These are phyloP conservation scores for Mystacides longicornis DNA, from an alignment of 2,888 invertebrate species.

Conservation along the genomic window DNA sequence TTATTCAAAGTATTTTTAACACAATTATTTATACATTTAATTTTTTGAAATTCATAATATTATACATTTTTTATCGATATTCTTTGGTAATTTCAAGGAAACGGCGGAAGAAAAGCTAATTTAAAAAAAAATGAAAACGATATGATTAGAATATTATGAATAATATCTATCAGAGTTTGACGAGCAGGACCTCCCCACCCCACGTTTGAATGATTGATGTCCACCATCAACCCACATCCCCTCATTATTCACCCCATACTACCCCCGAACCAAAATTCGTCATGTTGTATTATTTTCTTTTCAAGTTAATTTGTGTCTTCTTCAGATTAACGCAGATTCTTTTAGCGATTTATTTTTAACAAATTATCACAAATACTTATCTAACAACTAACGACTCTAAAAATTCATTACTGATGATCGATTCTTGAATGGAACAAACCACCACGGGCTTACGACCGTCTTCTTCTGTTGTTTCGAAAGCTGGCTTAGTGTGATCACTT, in stretches of 20 bases:
- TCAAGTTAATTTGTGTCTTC: conserved; percentile 1
- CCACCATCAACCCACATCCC: conserved; percentile 19
- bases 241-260: not conserved
- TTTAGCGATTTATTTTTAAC: no score
- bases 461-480: no score
- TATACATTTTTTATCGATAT: no score
- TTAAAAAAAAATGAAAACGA: conserved; percentile 1
- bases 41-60: no score
- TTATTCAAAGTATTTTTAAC: no score
- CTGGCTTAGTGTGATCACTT: no score
- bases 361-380: no score
- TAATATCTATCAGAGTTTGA: conserved; percentile 13
- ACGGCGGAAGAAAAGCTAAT: not conserved
- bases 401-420: no score
- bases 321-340: not conserved
- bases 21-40: no score
- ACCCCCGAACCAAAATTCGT: conserved; percentile 5
- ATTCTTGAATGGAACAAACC: no score
- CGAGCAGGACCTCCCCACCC: conserved; percentile 50
- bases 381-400: no score
- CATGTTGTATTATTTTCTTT: not conserved
- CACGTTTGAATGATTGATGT: conserved; percentile 54
- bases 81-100: conserved; percentile 17
- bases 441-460: no score
- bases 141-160: conserved; percentile 19